phyloP scores from a whole-genome alignment of 2,888 invertebrate genomes.

The Lamellibrachia satsuma region DNA sequence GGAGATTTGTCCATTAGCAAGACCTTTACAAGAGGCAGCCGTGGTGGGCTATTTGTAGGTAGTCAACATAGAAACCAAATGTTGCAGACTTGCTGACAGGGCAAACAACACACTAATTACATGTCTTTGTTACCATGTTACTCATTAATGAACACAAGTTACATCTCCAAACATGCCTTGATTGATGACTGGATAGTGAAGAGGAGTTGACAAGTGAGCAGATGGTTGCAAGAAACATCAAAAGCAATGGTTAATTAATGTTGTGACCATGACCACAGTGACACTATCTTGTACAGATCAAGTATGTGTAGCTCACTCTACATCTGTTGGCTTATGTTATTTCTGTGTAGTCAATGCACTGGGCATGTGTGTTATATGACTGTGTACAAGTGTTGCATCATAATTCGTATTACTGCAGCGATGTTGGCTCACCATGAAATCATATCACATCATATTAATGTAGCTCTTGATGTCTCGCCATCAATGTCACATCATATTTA shows the following conservation, averaged over 20 bases:
- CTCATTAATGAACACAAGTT: background rate
- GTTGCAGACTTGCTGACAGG: background rate
- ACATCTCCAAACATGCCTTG: background rate
- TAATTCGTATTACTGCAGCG: background rate
- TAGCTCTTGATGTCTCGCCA: no score
- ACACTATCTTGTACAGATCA: background rate
- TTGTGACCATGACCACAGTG: background rate
- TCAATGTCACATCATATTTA: background rate
- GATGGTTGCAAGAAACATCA: background rate
- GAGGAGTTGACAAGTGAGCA: background rate
- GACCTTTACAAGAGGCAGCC: no score
- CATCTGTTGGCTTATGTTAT: background rate
- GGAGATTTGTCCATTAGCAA: no score
- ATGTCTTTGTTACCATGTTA: background rate
- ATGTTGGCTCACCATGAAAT: background rate
- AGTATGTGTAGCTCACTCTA: background rate
- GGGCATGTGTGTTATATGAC: background rate
- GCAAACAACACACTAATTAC: background rate
- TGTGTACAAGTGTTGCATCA: background rate
- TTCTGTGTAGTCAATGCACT: background rate
- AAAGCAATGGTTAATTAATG: background rate
- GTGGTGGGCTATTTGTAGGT: no score
- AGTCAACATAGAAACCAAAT: no score
- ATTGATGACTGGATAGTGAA: background rate
- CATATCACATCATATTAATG: background rate